These are phyloP conservation scores for Aldabrachelys gigantea DNA, from an alignment of 2,113 vertebrate genomes.

Conservation along the genomic window DNA sequence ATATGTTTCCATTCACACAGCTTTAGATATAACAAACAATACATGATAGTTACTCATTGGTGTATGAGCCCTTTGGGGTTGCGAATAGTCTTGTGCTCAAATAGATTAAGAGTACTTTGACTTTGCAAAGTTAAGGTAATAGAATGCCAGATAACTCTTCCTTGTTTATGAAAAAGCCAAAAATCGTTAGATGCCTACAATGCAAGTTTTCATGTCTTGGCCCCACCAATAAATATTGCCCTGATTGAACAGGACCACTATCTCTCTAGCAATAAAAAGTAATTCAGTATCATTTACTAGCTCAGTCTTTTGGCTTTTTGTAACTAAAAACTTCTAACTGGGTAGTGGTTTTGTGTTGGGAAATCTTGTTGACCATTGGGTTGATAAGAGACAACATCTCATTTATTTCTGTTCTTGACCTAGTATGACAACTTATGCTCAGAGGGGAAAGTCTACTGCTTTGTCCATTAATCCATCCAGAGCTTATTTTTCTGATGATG, in stretches of 20 bases:
- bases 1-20: rapidly evolving
- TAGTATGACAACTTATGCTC: not conserved
- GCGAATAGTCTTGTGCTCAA: not conserved
- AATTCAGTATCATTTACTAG: not conserved
- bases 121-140: not conserved
- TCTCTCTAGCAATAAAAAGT: not conserved
- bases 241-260: not conserved
- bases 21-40: not conserved
- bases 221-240: not conserved
- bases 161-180: not conserved
- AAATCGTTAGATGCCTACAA: not conserved
- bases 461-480: not conserved
- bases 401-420: not conserved
- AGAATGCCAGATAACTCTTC: rapidly evolving
- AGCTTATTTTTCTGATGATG: not conserved
- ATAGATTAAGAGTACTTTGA: rapidly evolving
- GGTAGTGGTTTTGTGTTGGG: not conserved
- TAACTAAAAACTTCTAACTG: not conserved
- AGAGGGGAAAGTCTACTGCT: not conserved
- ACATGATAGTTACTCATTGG: rapidly evolving
- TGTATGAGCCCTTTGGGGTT: not conserved
- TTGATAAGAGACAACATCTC: not conserved
- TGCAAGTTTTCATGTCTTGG: rapidly evolving
- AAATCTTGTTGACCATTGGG: not conserved
- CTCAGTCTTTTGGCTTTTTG: rapidly evolving